Base-by-base conservation (phyloP, 2,797 vertebrate genomes). In the Labeo calbasu region DNA sequence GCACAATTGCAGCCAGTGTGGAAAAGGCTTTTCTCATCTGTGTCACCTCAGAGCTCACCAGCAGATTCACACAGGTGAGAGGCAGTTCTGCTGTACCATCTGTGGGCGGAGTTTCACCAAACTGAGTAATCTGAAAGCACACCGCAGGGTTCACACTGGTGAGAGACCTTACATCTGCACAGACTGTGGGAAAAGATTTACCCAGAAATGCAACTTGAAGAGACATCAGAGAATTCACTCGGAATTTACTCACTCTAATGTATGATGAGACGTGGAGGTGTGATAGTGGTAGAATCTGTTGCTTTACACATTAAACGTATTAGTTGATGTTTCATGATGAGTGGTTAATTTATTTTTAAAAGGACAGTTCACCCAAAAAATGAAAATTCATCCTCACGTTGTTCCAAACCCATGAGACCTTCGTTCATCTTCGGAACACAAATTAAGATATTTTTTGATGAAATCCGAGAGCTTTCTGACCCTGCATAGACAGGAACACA, bases 141-240 rank as follows among this genome's bases (percentile, higher is more conserved):
- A 96, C 84, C 89, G 95, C 0, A 91, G 94, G 1, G 94, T 96
- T 2, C 95, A 96, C 92, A 96, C 95, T 0, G 95, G 95, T 3
- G 95, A 96, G 88, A 91, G 94, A 82, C 95, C 95, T 0, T 96
- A 95, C 90, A 92, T 94, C 88, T 96, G 95, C 84, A 50, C 90
- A 76, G 93, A 93, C 61, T 96, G 95, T 2, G 95, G 95, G 11
- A 96, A 96, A 82, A 90, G 95, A 79, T 96, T 96, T 88, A 96
- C 95, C 0, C 95, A 96, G 89, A 96, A 96, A 83, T 96, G 95
- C 84, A 96, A 96, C 83, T 90, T 96, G 40, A 96, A 95, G 86
- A 92, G 95, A 25, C 95, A 96, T 88, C 95, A 95, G 91, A 93
- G 94, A 87, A 95, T 95, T 82, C 95, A 95, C 80, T 79, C 86